These are phyloP conservation scores for Drosophila melanica DNA, from an alignment of 1,140 invertebrate genomes.

Conservation along the genomic window DNA sequence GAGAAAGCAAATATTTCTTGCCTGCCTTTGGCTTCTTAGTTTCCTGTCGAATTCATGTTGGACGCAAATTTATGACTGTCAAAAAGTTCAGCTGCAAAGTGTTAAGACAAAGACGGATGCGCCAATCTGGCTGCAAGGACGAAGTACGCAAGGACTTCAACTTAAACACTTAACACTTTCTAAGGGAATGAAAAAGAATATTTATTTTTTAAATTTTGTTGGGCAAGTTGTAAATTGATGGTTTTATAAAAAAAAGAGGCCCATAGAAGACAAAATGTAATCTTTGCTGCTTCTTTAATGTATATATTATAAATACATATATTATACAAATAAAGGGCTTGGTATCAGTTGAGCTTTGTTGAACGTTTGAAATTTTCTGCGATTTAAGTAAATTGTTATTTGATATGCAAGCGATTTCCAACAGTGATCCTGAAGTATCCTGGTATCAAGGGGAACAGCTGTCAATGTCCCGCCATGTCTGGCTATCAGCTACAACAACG, in stretches of 20 bases:
- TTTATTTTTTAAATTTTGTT: neutral
- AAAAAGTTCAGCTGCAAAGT: constrained; percentile 50
- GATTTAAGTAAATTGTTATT: constrained; percentile 1
- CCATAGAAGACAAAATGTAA: neutral
- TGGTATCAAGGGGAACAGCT: constrained; percentile 6
- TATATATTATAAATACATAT: too few species aligned
- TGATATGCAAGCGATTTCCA: neutral
- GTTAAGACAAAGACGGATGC: constrained; percentile 22
- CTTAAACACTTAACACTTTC: constrained; percentile 2
- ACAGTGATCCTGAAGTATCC: too few species aligned
- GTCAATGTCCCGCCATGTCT: constrained; percentile 22
- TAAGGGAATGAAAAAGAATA: neutral
- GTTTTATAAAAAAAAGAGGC: neutral
- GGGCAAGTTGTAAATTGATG: neutral
- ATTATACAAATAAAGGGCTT: too few species aligned
- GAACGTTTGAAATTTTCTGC: neutral
- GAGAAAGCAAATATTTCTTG: constrained; percentile 25
- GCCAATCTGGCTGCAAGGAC: neutral
- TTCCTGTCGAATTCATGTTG: constrained; percentile 70
- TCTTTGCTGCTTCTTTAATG: neutral
- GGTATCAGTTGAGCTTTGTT: neutral
- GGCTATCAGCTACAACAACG: constrained; percentile 19
- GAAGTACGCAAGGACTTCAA: neutral
- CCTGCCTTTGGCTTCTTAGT: constrained; percentile 28
- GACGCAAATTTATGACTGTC: constrained; percentile 73